phyloP scores from a whole-genome alignment of 1,140 invertebrate genomes.

The Drosophila kikkawai region DNA sequence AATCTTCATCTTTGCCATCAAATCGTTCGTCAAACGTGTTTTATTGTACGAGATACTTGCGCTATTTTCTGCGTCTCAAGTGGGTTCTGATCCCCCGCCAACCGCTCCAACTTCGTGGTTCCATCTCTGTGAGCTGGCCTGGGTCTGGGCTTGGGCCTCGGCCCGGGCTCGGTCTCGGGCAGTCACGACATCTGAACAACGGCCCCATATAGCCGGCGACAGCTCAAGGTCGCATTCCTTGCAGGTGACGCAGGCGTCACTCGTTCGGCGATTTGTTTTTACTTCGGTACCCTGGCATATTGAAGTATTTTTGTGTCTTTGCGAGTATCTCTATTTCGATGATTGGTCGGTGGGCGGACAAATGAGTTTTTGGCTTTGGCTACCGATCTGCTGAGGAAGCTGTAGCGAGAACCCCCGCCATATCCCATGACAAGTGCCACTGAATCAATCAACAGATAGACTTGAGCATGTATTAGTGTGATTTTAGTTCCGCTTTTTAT shows the following conservation, averaged over 20 bases:
- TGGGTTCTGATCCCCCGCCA: constrained; percentile 30
- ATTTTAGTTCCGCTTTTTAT: constrained; percentile 5
- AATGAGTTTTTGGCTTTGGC: constrained; percentile 36
- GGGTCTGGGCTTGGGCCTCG: constrained; percentile 11
- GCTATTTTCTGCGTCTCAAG: constrained; percentile 64
- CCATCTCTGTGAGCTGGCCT: constrained; percentile 23
- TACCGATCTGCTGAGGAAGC: constrained; percentile 24
- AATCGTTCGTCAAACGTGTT: constrained; percentile 77
- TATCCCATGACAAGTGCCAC: constrained; percentile 30
- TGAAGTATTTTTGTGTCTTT: background rate
- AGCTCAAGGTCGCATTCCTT: constrained; percentile 80
- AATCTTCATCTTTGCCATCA: constrained; percentile 76
- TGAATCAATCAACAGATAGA: constrained; percentile 11
- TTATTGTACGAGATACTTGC: constrained; percentile 66
- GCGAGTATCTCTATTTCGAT: constrained; percentile 23
- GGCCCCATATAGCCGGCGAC: constrained; percentile 51
- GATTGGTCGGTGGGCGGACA: constrained; percentile 46
- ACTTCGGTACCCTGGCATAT: constrained; percentile 21
- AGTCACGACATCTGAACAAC: constrained; percentile 73
- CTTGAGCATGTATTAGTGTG: background rate
- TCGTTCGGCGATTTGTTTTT: constrained; percentile 61
- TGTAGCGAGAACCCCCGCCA: constrained; percentile 3
- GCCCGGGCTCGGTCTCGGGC: constrained; percentile 19
- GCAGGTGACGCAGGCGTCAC: constrained; percentile 64
- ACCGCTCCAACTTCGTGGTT: background rate